Percentiles rank a stretch among this genome's conserved stretches.
Conservation (phyloP, 2,888 invertebrate species). For the Yponomeuta sedellus region DNA sequence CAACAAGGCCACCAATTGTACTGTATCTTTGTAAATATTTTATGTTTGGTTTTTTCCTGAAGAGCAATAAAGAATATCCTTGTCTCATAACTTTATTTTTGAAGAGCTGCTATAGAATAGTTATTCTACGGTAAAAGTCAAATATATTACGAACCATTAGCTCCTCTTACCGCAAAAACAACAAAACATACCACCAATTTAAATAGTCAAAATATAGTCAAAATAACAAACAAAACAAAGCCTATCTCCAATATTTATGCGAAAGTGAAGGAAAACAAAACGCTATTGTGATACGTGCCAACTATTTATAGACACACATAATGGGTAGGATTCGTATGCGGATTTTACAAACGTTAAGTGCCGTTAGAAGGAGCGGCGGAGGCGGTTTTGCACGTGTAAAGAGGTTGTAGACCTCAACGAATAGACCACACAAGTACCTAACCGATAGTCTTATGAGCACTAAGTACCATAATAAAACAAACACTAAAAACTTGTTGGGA, state of each 20-base stretch:
- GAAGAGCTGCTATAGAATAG: no score
- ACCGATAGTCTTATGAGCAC: background rate
- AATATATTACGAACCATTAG: no score
- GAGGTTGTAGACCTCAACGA: conserved; percentile 45
- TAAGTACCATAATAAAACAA: conserved; percentile 6
- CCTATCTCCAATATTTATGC: background rate
- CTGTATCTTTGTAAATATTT: no score
- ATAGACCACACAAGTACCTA: conserved; percentile 3
- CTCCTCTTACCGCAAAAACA: no score
- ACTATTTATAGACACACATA: background rate
- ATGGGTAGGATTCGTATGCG: background rate
- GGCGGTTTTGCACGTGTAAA: conserved; percentile 41
- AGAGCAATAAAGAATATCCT: no score
- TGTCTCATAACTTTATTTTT: no score
- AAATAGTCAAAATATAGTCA: background rate
- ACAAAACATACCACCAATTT: no score
- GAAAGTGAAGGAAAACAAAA: background rate
- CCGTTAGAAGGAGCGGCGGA: conserved; percentile 52
- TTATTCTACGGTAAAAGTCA: no score
- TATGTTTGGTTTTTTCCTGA: no score
- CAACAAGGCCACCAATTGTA: no score
- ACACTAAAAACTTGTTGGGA: conserved; percentile 9
- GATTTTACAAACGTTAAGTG: conserved; percentile 23
- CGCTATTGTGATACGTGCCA: background rate
- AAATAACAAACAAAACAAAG: background rate